phyloP scores from a whole-genome alignment of 2,113 vertebrate genomes.

The Mastomys coucha region DNA sequence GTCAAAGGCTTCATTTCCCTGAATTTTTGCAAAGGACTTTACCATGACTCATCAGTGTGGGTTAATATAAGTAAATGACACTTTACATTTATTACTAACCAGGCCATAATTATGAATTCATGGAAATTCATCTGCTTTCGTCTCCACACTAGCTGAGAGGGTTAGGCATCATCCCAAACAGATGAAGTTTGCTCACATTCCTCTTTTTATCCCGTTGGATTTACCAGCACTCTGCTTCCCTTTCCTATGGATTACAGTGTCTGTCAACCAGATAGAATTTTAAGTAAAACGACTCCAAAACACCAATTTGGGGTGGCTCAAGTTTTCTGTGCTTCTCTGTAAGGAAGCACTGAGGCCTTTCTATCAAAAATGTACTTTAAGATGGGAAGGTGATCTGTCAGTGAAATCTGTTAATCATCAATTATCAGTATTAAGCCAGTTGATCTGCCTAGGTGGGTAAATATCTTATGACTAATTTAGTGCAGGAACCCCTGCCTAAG shows the following conservation, averaged over 20 bases:
- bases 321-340: not conserved
- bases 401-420: not conserved
- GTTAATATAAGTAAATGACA: not conserved
- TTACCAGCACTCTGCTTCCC: not conserved
- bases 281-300: slow-evolving; percentile 4
- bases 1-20: slow-evolving; percentile 21
- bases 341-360: not conserved
- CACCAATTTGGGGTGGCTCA: not conserved
- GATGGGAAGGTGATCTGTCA: too few species aligned
- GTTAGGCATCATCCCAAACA: slow-evolving; percentile 29
- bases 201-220: slow-evolving; percentile 27
- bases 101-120: slow-evolving; percentile 26
- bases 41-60: slow-evolving; percentile 31
- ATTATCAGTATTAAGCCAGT: too few species aligned
- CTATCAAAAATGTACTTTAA: not conserved
- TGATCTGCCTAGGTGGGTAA: not conserved
- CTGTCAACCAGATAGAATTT: not conserved
- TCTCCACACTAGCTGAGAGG: not conserved
- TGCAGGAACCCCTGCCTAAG: too few species aligned
- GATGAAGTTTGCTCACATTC: not conserved
- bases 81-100: slow-evolving; percentile 36
- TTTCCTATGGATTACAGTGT: not conserved
- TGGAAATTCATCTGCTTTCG: not conserved
- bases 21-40: not conserved
- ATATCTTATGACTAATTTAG: not conserved